Evolutionary conservation across 2,113 vertebrate species (phyloP), one percentile per base, ranked within the genome.

Genomic region (Apistogramma diplotaenia): DNA sequence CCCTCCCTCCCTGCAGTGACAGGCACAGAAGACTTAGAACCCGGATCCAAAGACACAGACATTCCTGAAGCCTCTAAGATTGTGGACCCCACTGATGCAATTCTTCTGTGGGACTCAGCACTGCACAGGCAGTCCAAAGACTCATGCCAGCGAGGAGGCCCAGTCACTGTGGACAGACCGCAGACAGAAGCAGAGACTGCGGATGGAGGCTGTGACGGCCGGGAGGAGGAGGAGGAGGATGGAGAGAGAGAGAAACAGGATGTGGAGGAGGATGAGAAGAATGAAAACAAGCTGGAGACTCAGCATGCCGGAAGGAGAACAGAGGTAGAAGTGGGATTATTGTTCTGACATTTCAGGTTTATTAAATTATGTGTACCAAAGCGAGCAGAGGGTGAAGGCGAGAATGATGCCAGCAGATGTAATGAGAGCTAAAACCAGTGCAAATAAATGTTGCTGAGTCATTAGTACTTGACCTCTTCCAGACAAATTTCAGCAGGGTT

Each of bases 231-330:
- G 18, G 92, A 87, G 13, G 82, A 89, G 6, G 77, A 87, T 19
- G 92, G 86, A 73, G 92, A 83, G 78, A 87, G 83, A 40, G 88
- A 94, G 74, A 91, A 92, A 80, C 87, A 92, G 40, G 91, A 91
- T 33, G 88, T 92, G 70, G 90, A 92, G 67, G 87, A 91, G 0
- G 92, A 92, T 54, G 93, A 94, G 82, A 93, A 93, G 83, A 87
- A 84, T 29, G 92, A 91, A 71, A 88, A 54, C 23, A 89, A 90
- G 54, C 88, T 86, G 84, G 84, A 83, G 72, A 85, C 58, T 76
- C 84, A 79, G 75, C 82, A 31, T 49, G 51, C 71, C 29, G 81
- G 70, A 82, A 76, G 82, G 81, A 90, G 87, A 71, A 76, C 33
- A 61, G 70, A 89, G 23, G 78, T 23, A 8, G 67, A 74, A 84